Percentiles rank a stretch among this genome's conserved stretches.
These are phyloP conservation scores for Pteromalus puparum DNA, from an alignment of 1,140 invertebrate species.

Conservation along the genomic window DNA sequence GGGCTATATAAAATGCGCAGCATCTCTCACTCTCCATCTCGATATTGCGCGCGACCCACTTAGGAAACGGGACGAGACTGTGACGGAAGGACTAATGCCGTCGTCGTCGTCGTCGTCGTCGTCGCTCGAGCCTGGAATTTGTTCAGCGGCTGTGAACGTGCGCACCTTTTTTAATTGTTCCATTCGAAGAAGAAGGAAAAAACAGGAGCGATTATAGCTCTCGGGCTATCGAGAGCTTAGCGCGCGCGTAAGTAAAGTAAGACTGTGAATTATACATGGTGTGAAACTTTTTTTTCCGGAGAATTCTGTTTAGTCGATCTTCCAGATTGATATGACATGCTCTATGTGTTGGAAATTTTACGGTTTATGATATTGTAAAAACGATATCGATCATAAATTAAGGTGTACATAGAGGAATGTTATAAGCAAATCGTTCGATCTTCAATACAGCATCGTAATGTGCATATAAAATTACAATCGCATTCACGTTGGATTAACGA, in stretches of 20 bases:
- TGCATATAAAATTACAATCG: too few species aligned
- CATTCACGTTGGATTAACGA: too few species aligned
- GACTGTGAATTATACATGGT: neutral
- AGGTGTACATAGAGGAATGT: too few species aligned
- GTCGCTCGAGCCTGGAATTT: conserved; percentile 18
- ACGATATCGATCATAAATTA: too few species aligned
- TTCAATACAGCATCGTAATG: too few species aligned
- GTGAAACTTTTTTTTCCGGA: neutral
- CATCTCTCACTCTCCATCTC: conserved; percentile 53
- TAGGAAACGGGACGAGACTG: conserved; percentile 49
- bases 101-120: neutral
- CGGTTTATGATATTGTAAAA: too few species aligned
- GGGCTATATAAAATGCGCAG: neutral
- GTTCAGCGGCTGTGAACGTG: neutral
- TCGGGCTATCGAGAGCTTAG: neutral
- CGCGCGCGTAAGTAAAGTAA: too few species aligned
- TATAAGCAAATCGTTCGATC: too few species aligned
- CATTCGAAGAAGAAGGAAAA: conserved; percentile 5
- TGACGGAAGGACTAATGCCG: conserved; percentile 5
- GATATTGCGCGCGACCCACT: conserved; percentile 50
- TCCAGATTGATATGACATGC: neutral
- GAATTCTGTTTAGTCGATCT: neutral
- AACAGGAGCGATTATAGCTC: neutral
- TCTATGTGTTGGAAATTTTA: too few species aligned
- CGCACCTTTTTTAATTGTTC: conserved; percentile 8